A percentile compares a stretch with the other conserved stretches of the same genome.
Evolutionary conservation across 2,888 invertebrate species (phyloP).

Genomic region (Netelia virgata): DNA sequence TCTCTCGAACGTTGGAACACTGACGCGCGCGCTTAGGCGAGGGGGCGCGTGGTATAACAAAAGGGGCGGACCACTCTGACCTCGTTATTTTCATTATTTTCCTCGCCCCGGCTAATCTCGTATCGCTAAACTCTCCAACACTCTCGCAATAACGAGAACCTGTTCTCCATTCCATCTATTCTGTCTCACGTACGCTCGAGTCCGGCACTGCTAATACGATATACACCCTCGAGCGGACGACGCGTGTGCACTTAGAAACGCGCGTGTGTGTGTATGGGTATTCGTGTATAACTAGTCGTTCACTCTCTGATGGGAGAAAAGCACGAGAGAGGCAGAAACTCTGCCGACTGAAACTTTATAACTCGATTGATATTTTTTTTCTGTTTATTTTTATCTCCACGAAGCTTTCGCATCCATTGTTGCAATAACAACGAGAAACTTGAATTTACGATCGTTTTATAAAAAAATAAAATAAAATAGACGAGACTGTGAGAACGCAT

Average conservation of each 20-base stretch:
- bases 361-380: slow-evolving; percentile 3
- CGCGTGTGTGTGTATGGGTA: too few relatives aligned
- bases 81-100: slow-evolving; percentile 79
- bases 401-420: neutral
- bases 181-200: slow-evolving; percentile 30
- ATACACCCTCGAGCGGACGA: slow-evolving; percentile 8
- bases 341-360: slow-evolving; percentile 23
- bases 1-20: slow-evolving; percentile 51
- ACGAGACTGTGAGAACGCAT: neutral
- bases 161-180: slow-evolving; percentile 58
- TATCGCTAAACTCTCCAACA: slow-evolving; percentile 65
- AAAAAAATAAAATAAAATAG: neutral
- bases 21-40: slow-evolving; percentile 61
- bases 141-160: slow-evolving; percentile 49
- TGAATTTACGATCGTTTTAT: neutral
- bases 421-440: slow-evolving; percentile 6
- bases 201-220: slow-evolving; percentile 17
- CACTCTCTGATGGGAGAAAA: slow-evolving; percentile 33
- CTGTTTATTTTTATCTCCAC: neutral
- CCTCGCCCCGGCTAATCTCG: slow-evolving; percentile 72
- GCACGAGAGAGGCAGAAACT: slow-evolving; percentile 7
- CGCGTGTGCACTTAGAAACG: slow-evolving; percentile 6
- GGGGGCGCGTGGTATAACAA: slow-evolving; percentile 67
- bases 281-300: slow-evolving; percentile 8
- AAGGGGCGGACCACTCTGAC: slow-evolving; percentile 72